Percentiles rank a stretch among this genome's conserved stretches.
Conservation (phyloP, 2,888 invertebrate genomes). For the Blastobasis lacticolella region DNA sequence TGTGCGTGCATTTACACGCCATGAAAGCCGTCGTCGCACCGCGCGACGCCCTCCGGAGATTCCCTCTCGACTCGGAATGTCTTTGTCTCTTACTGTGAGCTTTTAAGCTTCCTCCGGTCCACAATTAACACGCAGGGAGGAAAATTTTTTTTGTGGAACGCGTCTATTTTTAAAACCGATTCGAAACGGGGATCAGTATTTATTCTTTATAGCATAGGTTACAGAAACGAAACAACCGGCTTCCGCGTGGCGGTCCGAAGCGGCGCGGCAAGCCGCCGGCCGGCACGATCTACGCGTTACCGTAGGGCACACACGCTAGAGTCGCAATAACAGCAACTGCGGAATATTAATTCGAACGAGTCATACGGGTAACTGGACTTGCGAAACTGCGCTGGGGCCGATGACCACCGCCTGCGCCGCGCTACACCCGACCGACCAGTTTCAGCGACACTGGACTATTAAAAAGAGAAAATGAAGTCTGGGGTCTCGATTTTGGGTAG, state of each 20-base stretch:
- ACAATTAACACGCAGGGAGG: background rate
- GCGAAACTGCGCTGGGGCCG: conserved; percentile 68
- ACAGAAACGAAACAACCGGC: too few species aligned
- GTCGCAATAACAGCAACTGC: conserved; percentile 55
- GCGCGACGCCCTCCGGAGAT: conserved; percentile 56
- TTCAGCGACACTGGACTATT: conserved; percentile 16
- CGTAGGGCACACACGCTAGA: conserved; percentile 44
- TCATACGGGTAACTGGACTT: conserved; percentile 69
- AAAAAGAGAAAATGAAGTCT: too few species aligned
- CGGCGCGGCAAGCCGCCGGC: background rate
- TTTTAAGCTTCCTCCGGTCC: conserved; percentile 22
- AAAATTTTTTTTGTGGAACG: background rate
- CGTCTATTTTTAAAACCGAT: too few species aligned
- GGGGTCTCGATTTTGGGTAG: too few species aligned
- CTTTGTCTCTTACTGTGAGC: conserved; percentile 44
- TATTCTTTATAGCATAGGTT: too few species aligned
- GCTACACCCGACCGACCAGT: conserved; percentile 32
- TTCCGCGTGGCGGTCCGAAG: too few species aligned
- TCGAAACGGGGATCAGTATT: too few species aligned
- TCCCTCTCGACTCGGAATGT: conserved; percentile 62
- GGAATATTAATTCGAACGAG: conserved; percentile 68
- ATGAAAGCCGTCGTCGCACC: conserved; percentile 47
- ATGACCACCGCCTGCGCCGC: conserved; percentile 52
- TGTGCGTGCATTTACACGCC: conserved; percentile 63
- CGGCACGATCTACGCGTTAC: background rate